Evolutionary conservation across 2,888 invertebrate genomes (phyloP).

Genomic region (Drosophila recens): DNA sequence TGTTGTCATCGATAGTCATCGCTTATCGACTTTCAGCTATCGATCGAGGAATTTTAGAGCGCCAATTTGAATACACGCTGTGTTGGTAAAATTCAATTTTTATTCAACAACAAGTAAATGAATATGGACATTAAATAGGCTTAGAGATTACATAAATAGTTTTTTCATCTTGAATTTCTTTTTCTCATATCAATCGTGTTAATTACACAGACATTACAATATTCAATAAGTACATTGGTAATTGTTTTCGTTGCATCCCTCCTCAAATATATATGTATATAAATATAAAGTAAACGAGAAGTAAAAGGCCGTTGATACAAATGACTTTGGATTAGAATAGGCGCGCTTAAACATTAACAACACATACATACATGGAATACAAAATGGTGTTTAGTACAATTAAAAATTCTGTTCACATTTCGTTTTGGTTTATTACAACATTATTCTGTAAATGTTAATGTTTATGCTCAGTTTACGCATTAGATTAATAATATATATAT

Average conservation of each 20-base stretch:
- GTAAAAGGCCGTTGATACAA: constrained; percentile 79
- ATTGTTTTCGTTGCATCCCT: constrained; percentile 77
- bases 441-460: constrained; percentile 60
- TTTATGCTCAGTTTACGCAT: constrained; percentile 33
- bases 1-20: constrained; percentile 24
- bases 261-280: constrained; percentile 49
- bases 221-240: constrained; percentile 75
- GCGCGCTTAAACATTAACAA: constrained; percentile 76
- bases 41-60: constrained; percentile 20
- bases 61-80: neutral
- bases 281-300: constrained; percentile 77
- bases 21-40: constrained; percentile 21
- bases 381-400: constrained; percentile 80
- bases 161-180: constrained; percentile 40
- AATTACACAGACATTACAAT: constrained; percentile 68
- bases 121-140: constrained; percentile 79
- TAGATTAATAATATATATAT: constrained; percentile 51
- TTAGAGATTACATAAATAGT: constrained; percentile 78
- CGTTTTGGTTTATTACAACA: constrained; percentile 78
- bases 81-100: constrained; percentile 74
- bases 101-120: constrained; percentile 78
- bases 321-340: constrained; percentile 77
- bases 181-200: constrained; percentile 36
- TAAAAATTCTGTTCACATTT: constrained; percentile 81
- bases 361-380: constrained; percentile 74